Evolutionary conservation across 1,140 invertebrate species (phyloP), one percentile per base, ranked within the genome.

Genomic region (Arctopsyche grandis): DNA sequence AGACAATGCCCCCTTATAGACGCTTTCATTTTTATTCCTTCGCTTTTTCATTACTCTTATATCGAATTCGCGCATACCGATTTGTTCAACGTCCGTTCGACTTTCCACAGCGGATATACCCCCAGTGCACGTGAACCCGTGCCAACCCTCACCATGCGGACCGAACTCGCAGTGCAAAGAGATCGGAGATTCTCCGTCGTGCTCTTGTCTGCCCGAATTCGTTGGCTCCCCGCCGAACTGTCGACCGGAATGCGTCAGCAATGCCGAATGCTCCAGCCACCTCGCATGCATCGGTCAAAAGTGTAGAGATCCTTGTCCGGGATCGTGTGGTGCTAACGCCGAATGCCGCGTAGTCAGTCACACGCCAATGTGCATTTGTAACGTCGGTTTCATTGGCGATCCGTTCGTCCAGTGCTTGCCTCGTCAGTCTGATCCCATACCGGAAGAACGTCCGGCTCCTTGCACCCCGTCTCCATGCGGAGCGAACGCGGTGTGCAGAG

Each of bases 141-240:
- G 93, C 82, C 85, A 89, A 69, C 92, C 92, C 69, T 92, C 91
- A 66, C 92, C 92, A 21, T 95, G 93, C 86, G 93, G 93, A 75
- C 90, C 91, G 12, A 92, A 94, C 85, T 89, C 93, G 5, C 85
- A 91, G 83, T 94, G 93, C 83, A 88, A 89, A 85, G 85, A 89
- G 66, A 83, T 90, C 69, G 90, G 90, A 69, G 89, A 90, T 52
- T 87, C 88, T 46, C 90, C 92, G 0, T 91, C 90, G 0, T 94
- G 93, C 82, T 90, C 91, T 48, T 93, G 93, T 87, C 85, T 91
- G 81, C 83, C 89, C 12, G 89, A 90, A 82, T 93, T 89, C 84
- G 86, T 90, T n/a, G 92, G 92, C 77, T 81, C 84, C 52, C 92
- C 92, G 29, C 91, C 92, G 10, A 91, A 91, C 79, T 93, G 92